phyloP scores from a whole-genome alignment of 2,888 invertebrate genomes.

The Micoletzkya japonica region DNA sequence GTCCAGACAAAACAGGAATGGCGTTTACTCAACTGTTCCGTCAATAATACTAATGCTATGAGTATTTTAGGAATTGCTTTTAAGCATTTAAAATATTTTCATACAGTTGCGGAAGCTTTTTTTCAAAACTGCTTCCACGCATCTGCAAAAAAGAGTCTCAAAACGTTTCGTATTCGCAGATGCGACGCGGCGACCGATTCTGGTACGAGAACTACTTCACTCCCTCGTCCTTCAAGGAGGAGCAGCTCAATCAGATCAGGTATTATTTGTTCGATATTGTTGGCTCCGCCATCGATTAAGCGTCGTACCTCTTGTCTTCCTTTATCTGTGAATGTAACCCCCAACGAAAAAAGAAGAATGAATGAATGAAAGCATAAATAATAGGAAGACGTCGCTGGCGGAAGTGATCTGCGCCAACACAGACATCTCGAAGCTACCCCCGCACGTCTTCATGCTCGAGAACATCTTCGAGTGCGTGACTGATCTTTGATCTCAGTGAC shows the following conservation, averaged over 20 bases:
- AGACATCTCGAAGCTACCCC: conserved; percentile 49
- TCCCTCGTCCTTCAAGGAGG: conserved; percentile 50
- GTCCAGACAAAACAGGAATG: too few relatives aligned
- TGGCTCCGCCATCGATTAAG: not conserved
- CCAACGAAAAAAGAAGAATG: conserved; percentile 15
- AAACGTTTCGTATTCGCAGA: conserved; percentile 34
- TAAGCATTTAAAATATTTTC: too few relatives aligned
- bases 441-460: conserved; percentile 49
- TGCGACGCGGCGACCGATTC: conserved; percentile 58
- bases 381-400: conserved; percentile 32
- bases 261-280: not conserved
- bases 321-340: not conserved
- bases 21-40: too few relatives aligned
- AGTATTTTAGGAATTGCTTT: too few relatives aligned
- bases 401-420: conserved; percentile 51
- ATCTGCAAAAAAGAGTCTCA: too few relatives aligned
- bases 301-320: conserved; percentile 26
- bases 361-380: not conserved
- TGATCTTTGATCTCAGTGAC: not conserved
- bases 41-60: too few relatives aligned
- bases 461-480: conserved; percentile 50
- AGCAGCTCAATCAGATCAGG: conserved; percentile 51
- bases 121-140: too few relatives aligned
- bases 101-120: too few relatives aligned
- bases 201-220: conserved; percentile 65